Percentiles rank a stretch among this genome's conserved stretches.
Evolutionary conservation across 2,113 vertebrate species (phyloP).

Genomic region (Penelope pileata): DNA sequence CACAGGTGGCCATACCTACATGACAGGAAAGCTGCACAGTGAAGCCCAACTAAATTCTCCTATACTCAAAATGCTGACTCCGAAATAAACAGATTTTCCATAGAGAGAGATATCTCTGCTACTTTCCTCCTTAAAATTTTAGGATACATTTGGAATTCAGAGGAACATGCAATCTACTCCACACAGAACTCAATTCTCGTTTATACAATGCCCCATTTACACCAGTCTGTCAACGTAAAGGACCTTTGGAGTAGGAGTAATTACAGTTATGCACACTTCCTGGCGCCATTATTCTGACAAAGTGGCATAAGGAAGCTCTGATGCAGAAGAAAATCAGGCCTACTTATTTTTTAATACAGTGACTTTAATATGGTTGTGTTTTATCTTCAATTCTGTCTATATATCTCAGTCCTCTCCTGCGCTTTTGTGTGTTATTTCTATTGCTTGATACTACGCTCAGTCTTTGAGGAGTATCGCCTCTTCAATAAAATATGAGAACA

Average conservation of each 20-base stretch:
- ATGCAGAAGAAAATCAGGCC: slow-evolving; percentile 37
- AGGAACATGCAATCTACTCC: background rate
- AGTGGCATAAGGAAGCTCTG: background rate
- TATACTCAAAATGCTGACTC: no score
- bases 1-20: background rate
- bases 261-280: slow-evolving; percentile 25
- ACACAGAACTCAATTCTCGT: slow-evolving; percentile 2
- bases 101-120: background rate
- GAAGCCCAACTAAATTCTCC: background rate
- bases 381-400: slow-evolving; percentile 29
- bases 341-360: slow-evolving; percentile 53
- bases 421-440: slow-evolving; percentile 19
- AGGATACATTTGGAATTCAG: background rate
- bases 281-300: slow-evolving; percentile 26
- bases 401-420: background rate
- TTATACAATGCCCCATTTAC: slow-evolving; percentile 13
- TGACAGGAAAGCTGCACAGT: background rate
- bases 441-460: background rate
- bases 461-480: background rate
- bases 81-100: accelerated
- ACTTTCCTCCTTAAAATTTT: background rate
- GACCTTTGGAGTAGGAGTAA: slow-evolving; percentile 38
- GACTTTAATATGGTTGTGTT: slow-evolving; percentile 29
- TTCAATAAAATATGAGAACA: slow-evolving; percentile 64
- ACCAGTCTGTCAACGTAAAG: slow-evolving; percentile 17